A percentile compares a stretch with the other conserved stretches of the same genome.
phyloP scores from a whole-genome alignment of 2,113 vertebrate genomes.

The Aleadryas rufinucha region DNA sequence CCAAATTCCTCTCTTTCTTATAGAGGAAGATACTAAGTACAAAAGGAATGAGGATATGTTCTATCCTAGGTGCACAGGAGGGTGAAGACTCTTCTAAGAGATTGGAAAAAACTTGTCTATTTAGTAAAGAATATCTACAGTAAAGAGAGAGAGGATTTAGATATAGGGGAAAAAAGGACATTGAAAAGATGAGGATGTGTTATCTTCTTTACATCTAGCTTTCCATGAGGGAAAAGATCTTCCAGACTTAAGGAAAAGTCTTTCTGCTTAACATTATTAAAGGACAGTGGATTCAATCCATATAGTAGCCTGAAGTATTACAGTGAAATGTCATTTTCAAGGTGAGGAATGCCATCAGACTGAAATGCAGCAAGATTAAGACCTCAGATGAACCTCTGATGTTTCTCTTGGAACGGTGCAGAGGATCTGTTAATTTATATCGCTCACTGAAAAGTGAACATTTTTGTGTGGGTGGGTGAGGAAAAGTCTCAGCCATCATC shows the following conservation, averaged over 20 bases:
- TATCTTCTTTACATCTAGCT: background rate
- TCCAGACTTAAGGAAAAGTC: background rate
- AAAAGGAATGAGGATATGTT: background rate
- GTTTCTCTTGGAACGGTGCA: conserved; percentile 11
- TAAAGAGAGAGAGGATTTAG: background rate
- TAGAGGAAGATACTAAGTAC: background rate
- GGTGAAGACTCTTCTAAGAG: background rate
- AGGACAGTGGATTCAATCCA: background rate
- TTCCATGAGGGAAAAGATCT: background rate
- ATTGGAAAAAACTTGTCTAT: background rate
- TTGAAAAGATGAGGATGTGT: background rate
- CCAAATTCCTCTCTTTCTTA: background rate
- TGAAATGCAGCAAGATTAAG: background rate
- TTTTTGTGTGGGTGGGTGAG: conserved; percentile 50
- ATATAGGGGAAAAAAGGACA: fast-evolving
- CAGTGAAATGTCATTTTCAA: background rate
- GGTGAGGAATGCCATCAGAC: fast-evolving
- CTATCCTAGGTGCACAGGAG: background rate
- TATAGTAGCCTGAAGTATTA: background rate
- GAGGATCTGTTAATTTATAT: background rate
- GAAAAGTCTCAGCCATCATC: conserved; percentile 27
- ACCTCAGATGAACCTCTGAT: conserved; percentile 20
- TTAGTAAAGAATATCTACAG: background rate
- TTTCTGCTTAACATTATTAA: background rate
- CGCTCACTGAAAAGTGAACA: conserved; percentile 16